phyloP scores from a whole-genome alignment of 2,113 vertebrate genomes.

The Cygnus buccinator region DNA sequence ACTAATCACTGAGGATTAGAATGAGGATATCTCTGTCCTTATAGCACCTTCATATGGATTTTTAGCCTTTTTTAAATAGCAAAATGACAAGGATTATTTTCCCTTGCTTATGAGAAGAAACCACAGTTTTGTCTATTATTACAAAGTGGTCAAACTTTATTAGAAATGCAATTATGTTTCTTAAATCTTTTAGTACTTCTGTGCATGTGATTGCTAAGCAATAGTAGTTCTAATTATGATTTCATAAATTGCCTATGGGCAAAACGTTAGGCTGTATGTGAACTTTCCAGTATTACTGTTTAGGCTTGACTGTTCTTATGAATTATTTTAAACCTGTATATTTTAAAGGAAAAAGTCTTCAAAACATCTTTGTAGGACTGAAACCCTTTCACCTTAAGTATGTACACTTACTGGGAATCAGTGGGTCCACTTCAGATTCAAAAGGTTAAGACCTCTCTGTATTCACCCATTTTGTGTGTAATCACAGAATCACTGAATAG shows the following conservation, averaged over 20 bases:
- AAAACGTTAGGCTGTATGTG: background rate
- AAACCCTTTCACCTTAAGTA: background rate
- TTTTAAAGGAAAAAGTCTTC: conserved; percentile 29
- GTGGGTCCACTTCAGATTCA: background rate
- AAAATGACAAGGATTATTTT: background rate
- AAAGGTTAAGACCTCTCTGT: too few species aligned
- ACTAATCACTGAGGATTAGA: conserved; percentile 64
- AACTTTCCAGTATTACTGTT: conserved; percentile 16
- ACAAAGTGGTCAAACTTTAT: conserved; percentile 14
- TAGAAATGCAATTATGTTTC: conserved; percentile 59
- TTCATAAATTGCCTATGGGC: conserved; percentile 30
- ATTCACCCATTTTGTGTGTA: too few species aligned
- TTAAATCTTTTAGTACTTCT: conserved; percentile 45
- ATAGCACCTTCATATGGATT: background rate
- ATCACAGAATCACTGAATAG: too few species aligned
- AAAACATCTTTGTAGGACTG: background rate
- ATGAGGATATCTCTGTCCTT: conserved; percentile 27
- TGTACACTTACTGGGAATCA: background rate
- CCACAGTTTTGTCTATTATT: conserved; percentile 16
- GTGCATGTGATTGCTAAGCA: conserved; percentile 47
- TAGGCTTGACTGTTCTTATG: background rate
- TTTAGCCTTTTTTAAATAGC: background rate
- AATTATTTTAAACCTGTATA: background rate
- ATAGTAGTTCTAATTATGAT: conserved; percentile 38
- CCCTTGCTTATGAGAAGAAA: conserved; percentile 18